phyloP scores from a whole-genome alignment of 2,888 invertebrate genomes.

The Lagria hirta region DNA sequence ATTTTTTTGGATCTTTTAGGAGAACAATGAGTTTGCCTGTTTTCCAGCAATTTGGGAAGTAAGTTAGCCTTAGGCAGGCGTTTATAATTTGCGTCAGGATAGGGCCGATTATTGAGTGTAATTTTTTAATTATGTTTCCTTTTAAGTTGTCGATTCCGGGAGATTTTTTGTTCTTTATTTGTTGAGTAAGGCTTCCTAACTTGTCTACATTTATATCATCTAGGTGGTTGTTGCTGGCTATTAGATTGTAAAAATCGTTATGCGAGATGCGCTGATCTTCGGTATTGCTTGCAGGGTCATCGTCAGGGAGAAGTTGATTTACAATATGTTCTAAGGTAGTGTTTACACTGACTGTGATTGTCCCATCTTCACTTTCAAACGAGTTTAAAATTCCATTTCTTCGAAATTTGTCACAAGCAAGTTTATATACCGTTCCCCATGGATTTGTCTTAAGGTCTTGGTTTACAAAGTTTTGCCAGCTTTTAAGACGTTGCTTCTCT shows the following conservation, averaged over 20 bases:
- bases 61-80: neutral
- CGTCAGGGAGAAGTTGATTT: slow-evolving; percentile 4
- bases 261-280: neutral
- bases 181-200: neutral
- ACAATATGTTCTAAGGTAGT: too few relatives aligned
- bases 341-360: neutral
- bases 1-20: slow-evolving; percentile 1
- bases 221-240: too few relatives aligned
- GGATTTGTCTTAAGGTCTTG: neutral
- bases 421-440: slow-evolving; percentile 1
- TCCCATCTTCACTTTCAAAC: neutral
- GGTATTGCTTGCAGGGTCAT: neutral
- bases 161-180: slow-evolving; percentile 2
- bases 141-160: slow-evolving; percentile 1
- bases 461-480: neutral
- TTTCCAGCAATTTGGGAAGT: slow-evolving; percentile 9
- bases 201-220: neutral
- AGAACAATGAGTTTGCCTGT: slow-evolving; percentile 1
- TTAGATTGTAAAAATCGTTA: neutral
- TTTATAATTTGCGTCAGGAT: slow-evolving; percentile 1
- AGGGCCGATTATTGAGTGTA: neutral
- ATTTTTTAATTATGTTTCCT: neutral
- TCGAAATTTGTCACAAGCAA: neutral
- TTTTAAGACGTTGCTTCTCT: neutral
- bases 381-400: neutral